Evolutionary conservation across 2,888 invertebrate species (phyloP), one percentile per base, ranked within the genome.

Genomic region (Pristionchus japonicus): DNA sequence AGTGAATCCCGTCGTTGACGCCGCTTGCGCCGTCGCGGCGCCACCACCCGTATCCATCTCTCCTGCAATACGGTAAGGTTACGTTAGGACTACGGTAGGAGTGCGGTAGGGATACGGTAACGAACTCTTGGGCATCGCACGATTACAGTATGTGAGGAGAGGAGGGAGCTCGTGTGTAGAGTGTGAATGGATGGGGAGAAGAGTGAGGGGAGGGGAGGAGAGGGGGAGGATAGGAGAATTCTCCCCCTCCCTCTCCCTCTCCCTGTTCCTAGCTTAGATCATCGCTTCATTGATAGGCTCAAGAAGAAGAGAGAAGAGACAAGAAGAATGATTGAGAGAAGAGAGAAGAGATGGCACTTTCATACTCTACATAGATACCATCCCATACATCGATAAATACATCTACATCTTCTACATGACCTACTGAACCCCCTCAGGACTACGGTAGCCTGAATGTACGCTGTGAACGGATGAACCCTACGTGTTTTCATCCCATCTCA

Each of bases 241-340:
- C 85, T 27, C 61, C 27, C 61, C 15, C 52, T 31, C 40, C 31
- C 61, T 85, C 85, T 27, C 17, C n/a, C 43, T 83, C 57, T n/a
- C 84, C 7, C 80, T 83, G 34, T 52, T 83, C 82, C 82, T 52
- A 37, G 52, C 82, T 83, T 49, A 83, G 49, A 83, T 83, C 82
- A 83, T 83, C 61, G 43, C 64, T 85, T 64, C 85, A 85, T 85
- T 64, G 85, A 85, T 40, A 85, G 85, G 82, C 49, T 52, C 82
- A 43, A 82, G 82, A 52, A 49, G 82, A 82, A 31, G 34, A 82
- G 52, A 20, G n/a, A n/a, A 49, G n/a, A 77, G 40, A 40, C 31
- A 52, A 43, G 64, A 52, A 37, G n/a, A 64, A 57, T 85, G 85
- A 85, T 85, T 49, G 64, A 43, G 43, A 64, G 57, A 64, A 85